Evolutionary conservation across 2,113 vertebrate species (phyloP).

Genomic region (Bolborhynchus lineola): DNA sequence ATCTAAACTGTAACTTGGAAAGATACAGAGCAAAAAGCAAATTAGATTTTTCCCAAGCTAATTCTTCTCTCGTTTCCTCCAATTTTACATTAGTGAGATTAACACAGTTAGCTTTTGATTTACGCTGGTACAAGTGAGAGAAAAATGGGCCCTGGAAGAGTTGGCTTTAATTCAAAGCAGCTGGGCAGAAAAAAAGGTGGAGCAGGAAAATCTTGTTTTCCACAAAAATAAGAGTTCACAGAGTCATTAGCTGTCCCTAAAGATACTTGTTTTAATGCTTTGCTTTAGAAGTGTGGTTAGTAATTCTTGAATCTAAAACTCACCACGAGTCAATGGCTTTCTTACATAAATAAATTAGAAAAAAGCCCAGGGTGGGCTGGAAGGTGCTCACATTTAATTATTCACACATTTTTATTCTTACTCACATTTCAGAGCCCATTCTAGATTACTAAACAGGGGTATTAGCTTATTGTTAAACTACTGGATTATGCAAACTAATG

Average conservation of each 20-base stretch:
- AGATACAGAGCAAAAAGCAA: not conserved
- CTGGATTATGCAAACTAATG: not conserved
- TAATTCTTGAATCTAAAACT: not conserved
- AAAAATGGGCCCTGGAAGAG: slow-evolving; percentile 3
- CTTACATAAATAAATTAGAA: not conserved
- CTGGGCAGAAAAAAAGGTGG: slow-evolving; percentile 25
- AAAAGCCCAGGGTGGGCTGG: not conserved
- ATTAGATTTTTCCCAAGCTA: slow-evolving; percentile 33
- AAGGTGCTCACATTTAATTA: not conserved
- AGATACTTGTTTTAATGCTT: not conserved
- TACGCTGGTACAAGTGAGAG: not conserved
- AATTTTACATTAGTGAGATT: slow-evolving; percentile 22
- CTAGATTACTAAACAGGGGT: not conserved
- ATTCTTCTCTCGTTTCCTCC: slow-evolving; percentile 54
- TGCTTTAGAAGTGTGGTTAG: not conserved
- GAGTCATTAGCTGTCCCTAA: not conserved
- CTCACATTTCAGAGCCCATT: not conserved
- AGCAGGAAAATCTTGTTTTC: slow-evolving; percentile 4
- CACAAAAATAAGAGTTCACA: not conserved
- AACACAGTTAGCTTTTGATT: slow-evolving; percentile 31
- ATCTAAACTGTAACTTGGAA: not conserved
- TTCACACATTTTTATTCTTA: not conserved
- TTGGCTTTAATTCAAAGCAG: slow-evolving; percentile 36
- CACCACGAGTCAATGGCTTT: not conserved
- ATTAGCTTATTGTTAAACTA: not conserved